Evolutionary conservation across 2,888 invertebrate genomes (phyloP).

Genomic region (Cerastoderma edule): DNA sequence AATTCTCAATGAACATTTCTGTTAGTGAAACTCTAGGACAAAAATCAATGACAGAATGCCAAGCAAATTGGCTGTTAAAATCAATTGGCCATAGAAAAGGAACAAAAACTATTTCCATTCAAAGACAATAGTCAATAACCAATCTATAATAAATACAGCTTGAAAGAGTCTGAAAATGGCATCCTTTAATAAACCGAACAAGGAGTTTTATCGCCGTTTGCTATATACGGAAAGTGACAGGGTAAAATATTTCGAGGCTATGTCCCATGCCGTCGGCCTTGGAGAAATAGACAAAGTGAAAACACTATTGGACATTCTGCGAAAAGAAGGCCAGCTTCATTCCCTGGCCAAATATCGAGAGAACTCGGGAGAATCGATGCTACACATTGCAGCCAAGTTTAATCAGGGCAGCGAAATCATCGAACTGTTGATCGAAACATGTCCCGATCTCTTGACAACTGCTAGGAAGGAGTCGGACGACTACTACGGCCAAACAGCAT

Average conservation of each 20-base stretch:
- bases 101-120: no score
- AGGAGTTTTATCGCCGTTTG: slow-evolving; percentile 48
- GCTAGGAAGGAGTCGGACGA: slow-evolving; percentile 58
- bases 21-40: no score
- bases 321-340: slow-evolving; percentile 40
- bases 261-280: slow-evolving; percentile 42
- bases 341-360: slow-evolving; percentile 41
- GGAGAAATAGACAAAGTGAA: slow-evolving; percentile 47
- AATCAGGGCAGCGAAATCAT: slow-evolving; percentile 60
- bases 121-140: no score
- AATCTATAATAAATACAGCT: no score
- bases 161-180: no score
- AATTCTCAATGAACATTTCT: no score
- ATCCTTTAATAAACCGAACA: slow-evolving; percentile 47
- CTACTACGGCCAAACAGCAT: slow-evolving; percentile 64
- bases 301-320: slow-evolving; percentile 46
- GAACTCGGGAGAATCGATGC: slow-evolving; percentile 59
- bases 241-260: slow-evolving; percentile 41
- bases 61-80: no score
- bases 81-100: no score
- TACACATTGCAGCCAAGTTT: slow-evolving; percentile 66
- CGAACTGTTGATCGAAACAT: slow-evolving; percentile 45
- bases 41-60: no score
- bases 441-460: slow-evolving; percentile 58
- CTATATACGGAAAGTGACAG: slow-evolving; percentile 46